phyloP scores from a whole-genome alignment of 2,113 vertebrate species.

The Brevimyrus niger region DNA sequence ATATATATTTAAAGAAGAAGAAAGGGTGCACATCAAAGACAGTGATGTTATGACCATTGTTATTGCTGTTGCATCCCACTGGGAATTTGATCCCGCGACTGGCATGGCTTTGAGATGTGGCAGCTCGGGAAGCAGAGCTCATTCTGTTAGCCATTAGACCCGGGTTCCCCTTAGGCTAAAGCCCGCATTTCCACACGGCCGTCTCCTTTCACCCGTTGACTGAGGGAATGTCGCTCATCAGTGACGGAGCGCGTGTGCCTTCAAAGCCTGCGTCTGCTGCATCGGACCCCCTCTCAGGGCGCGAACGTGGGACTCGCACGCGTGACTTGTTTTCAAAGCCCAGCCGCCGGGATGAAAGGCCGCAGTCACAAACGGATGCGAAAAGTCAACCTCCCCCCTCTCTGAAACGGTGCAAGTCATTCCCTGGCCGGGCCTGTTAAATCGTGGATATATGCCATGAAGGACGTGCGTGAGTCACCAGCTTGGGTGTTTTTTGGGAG shows the following conservation, averaged over 20 bases:
- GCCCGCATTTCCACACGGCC: not conserved
- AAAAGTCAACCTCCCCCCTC: not conserved
- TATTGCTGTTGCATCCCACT: not conserved
- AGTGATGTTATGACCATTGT: not conserved
- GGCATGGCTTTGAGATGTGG: not conserved
- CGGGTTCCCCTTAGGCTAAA: not conserved
- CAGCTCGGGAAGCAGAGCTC: not conserved
- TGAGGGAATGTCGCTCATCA: not conserved
- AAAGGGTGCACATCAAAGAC: not conserved
- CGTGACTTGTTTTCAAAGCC: not conserved
- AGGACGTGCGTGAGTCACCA: not conserved
- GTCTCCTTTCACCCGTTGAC: not conserved
- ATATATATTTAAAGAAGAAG: not conserved
- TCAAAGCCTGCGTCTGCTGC: not conserved
- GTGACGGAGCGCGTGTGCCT: not conserved
- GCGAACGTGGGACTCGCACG: not conserved
- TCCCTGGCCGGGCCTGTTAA: not conserved
- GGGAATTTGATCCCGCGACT: not conserved
- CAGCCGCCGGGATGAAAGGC: not conserved
- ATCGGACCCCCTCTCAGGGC: not conserved
- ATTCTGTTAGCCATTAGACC: not conserved
- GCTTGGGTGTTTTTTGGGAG: not conserved
- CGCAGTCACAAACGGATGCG: not conserved
- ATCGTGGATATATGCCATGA: not conserved
- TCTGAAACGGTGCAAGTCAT: not conserved